phyloP scores from a whole-genome alignment of 2,113 vertebrate species.

The Crocuta crocuta region DNA sequence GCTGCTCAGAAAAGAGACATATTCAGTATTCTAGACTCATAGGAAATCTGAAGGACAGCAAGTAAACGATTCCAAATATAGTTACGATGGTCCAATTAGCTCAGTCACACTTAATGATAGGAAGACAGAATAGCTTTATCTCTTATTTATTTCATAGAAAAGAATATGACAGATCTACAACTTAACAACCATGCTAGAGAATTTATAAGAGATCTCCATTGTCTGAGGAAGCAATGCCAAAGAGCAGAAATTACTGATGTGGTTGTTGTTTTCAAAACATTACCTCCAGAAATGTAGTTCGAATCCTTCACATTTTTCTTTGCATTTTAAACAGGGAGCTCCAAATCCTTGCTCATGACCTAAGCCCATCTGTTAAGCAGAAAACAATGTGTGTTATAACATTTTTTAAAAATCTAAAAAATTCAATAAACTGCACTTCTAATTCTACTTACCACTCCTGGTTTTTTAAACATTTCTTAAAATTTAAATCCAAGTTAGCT shows the following conservation, averaged over 20 bases:
- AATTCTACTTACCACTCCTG: slow-evolving; percentile 50
- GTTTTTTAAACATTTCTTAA: background rate
- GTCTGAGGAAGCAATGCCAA: background rate
- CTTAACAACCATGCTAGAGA: background rate
- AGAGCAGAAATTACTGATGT: background rate
- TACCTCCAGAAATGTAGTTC: slow-evolving; percentile 99
- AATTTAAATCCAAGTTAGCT: too few species aligned
- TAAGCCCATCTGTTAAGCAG: slow-evolving; percentile 93
- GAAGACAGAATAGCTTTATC: background rate
- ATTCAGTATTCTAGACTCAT: background rate
- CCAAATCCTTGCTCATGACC: slow-evolving; percentile 98
- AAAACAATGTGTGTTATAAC: slow-evolving; percentile 50
- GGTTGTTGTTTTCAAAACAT: slow-evolving; percentile 69
- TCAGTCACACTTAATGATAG: background rate
- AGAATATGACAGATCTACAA: background rate
- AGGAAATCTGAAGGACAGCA: background rate
- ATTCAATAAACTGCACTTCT: slow-evolving; percentile 23
- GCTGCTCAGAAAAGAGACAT: slow-evolving; percentile 32
- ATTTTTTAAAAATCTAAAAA: slow-evolving; percentile 21
- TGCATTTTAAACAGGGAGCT: slow-evolving; percentile 96
- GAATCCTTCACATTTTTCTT: slow-evolving; percentile 98
- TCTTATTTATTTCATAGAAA: slow-evolving; percentile 30
- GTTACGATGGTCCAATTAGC: background rate
- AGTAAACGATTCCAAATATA: background rate
- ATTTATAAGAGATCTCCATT: background rate